Evolutionary conservation across 2,797 vertebrate species (phyloP).

Genomic region (Acanthurus tractus): DNA sequence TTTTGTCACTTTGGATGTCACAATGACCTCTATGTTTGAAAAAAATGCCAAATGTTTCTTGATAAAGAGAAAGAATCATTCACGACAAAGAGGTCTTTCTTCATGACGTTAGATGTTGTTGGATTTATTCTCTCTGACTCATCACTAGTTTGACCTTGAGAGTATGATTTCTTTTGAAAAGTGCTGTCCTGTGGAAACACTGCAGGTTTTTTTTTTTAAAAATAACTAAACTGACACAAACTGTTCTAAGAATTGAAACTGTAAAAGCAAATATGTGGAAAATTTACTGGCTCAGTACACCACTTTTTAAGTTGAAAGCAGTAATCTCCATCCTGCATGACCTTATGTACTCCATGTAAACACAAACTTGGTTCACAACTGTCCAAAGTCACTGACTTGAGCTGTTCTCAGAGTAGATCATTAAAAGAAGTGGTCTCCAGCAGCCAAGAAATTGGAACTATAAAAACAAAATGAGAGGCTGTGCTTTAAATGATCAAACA

Average conservation of each 20-base stretch:
- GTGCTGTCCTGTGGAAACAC: not conserved
- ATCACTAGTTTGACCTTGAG: conserved; percentile 11
- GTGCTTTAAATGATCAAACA: not conserved
- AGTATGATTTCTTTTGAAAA: not conserved
- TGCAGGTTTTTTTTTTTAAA: not conserved
- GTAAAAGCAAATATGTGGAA: not conserved
- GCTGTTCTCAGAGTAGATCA: no score
- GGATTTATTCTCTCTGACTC: conserved; percentile 7
- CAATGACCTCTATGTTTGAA: conserved; percentile 43
- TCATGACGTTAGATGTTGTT: conserved; percentile 11
- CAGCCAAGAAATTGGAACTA: not conserved
- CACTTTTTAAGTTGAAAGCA: not conserved
- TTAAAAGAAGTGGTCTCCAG: not conserved
- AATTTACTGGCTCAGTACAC: not conserved
- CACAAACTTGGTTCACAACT: not conserved
- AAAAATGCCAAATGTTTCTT: not conserved
- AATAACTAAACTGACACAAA: not conserved
- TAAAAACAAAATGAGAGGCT: not conserved
- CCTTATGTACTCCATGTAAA: no score
- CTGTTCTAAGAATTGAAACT: not conserved
- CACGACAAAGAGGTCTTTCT: conserved; percentile 12
- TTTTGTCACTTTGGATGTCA: conserved; percentile 16
- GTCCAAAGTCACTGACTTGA: not conserved
- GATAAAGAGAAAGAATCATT: conserved; percentile 16
- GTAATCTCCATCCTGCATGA: not conserved